These are phyloP conservation scores for Babylonia areolata DNA, from an alignment of 1,140 invertebrate genomes.

Conservation along the genomic window DNA sequence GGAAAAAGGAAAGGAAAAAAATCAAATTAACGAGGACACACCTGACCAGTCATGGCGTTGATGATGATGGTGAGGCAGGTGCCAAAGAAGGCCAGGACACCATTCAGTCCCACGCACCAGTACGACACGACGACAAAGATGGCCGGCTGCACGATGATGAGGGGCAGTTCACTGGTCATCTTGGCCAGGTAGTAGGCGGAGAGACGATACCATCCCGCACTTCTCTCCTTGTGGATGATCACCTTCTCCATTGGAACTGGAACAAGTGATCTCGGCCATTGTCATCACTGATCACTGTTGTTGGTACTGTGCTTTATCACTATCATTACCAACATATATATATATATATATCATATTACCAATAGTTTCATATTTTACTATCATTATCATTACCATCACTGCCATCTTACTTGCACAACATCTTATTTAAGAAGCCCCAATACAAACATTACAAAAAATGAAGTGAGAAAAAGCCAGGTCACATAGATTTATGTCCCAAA, in stretches of 20 bases:
- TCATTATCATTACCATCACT: too few relatives aligned
- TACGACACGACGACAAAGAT: slow-evolving; percentile 82
- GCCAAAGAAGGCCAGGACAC: slow-evolving; percentile 81
- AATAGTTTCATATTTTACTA: too few relatives aligned
- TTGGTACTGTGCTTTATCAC: too few relatives aligned
- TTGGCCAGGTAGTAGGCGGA: slow-evolving; percentile 92
- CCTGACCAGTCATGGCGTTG: slow-evolving; percentile 87
- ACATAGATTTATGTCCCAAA: too few relatives aligned
- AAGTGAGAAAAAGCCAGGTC: too few relatives aligned
- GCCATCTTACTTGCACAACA: too few relatives aligned
- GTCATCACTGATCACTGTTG: too few relatives aligned
- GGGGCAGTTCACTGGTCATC: slow-evolving; percentile 89
- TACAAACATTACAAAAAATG: too few relatives aligned
- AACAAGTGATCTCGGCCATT: slow-evolving; percentile 41
- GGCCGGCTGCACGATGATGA: slow-evolving; percentile 87
- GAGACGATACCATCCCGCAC: slow-evolving; percentile 88
- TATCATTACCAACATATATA: too few relatives aligned
- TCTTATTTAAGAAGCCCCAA: too few relatives aligned
- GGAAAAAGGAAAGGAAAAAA: background rate
- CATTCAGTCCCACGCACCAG: slow-evolving; percentile 83
- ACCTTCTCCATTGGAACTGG: slow-evolving; percentile 88
- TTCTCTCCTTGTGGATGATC: slow-evolving; percentile 89
- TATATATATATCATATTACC: too few relatives aligned
- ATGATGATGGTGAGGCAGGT: slow-evolving; percentile 85
- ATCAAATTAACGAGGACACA: slow-evolving; percentile 58